Conservation (phyloP, 2,113 vertebrate species). For the Sphaerodactylus townsendi region DNA sequence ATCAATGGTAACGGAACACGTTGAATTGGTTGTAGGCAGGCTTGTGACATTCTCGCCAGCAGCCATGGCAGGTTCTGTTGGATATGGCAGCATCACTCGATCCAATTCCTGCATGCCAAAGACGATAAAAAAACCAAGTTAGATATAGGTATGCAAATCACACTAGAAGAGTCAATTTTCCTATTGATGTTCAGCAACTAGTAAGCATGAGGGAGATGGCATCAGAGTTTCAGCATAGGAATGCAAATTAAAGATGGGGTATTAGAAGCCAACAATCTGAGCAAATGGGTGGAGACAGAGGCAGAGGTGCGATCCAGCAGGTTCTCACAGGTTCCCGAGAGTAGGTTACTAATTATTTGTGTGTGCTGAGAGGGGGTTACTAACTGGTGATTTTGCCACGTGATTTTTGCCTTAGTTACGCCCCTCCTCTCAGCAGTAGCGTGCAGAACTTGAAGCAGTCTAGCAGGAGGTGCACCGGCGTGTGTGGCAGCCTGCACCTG, state of each 20-base stretch:
- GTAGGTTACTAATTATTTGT: too few relatives aligned
- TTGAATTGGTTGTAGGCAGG: slow-evolving; percentile 24
- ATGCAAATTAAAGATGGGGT: not conserved
- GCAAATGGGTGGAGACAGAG: too few relatives aligned
- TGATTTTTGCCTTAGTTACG: too few relatives aligned
- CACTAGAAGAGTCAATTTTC: fast-evolving
- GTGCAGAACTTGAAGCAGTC: too few relatives aligned
- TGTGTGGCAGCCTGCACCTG: too few relatives aligned
- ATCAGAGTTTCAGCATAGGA: not conserved
- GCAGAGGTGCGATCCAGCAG: too few relatives aligned
- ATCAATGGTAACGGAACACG: slow-evolving; percentile 77
- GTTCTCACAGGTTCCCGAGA: too few relatives aligned
- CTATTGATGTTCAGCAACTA: fast-evolving
- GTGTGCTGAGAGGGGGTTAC: too few relatives aligned
- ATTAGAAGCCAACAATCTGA: not conserved
- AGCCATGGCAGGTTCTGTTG: not conserved
- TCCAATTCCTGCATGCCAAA: slow-evolving; percentile 19
- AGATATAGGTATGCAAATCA: not conserved
- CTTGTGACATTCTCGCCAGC: not conserved
- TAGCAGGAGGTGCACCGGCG: too few relatives aligned
- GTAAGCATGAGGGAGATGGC: not conserved
- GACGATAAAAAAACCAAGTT: not conserved
- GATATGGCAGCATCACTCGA: not conserved
- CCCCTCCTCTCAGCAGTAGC: too few relatives aligned
- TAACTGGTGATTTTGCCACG: too few relatives aligned